Evolutionary conservation across 2,797 vertebrate species (phyloP).

Genomic region (Carduelis carduelis): DNA sequence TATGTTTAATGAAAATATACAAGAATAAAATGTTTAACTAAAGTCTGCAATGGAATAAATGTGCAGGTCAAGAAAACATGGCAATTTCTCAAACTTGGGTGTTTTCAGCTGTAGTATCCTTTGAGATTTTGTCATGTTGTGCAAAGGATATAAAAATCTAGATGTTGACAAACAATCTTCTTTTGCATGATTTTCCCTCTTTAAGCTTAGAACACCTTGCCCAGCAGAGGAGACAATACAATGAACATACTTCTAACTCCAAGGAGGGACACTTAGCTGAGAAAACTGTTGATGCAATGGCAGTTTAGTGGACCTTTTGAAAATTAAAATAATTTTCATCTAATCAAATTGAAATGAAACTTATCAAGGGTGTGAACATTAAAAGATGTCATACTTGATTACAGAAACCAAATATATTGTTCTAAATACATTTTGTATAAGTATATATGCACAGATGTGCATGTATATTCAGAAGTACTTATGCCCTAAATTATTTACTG

Average conservation of each 20-base stretch:
- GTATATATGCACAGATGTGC: not conserved
- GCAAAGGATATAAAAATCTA: not conserved
- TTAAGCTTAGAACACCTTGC: not conserved
- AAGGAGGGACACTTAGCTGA: not conserved
- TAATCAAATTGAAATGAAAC: not conserved
- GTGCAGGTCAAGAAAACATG: not conserved
- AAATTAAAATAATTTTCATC: not conserved
- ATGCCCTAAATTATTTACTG: not conserved
- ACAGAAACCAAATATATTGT: not conserved
- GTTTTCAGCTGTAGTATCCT: not conserved
- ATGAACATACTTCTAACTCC: fast-evolving
- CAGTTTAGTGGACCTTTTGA: not conserved
- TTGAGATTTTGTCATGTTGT: not conserved
- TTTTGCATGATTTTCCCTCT: not conserved
- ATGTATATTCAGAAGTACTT: not conserved
- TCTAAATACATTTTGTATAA: not conserved
- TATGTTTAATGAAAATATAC: not conserved
- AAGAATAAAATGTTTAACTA: not conserved
- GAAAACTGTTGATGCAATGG: not conserved
- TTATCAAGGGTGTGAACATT: not conserved
- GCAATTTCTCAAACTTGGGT: not conserved
- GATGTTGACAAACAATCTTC: not conserved
- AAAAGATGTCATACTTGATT: not conserved
- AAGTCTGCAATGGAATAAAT: not conserved
- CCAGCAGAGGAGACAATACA: not conserved